A percentile compares a stretch with the other conserved stretches of the same genome.
phyloP scores from a whole-genome alignment of 92 coral and sea anemone species.

The Porites cylindrica region DNA sequence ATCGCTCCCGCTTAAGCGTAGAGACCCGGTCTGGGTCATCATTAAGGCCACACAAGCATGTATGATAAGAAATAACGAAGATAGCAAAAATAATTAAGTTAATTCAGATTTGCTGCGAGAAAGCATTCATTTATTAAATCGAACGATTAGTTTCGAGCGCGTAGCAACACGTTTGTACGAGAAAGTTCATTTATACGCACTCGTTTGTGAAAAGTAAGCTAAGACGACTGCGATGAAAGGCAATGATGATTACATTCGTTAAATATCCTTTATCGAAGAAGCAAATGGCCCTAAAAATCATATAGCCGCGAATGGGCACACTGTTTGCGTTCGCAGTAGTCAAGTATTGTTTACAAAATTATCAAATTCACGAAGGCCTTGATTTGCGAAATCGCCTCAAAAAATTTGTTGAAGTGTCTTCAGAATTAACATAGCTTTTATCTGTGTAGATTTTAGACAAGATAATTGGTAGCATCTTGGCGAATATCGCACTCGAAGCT shows the following conservation, averaged over 20 bases:
- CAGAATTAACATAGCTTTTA: background rate
- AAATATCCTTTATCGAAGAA: slow-evolving; percentile 22
- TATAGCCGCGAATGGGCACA: slow-evolving; percentile 42
- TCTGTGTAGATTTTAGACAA: background rate
- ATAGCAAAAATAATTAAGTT: slow-evolving; percentile 19
- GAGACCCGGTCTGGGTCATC: background rate
- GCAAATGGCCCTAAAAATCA: slow-evolving; percentile 12
- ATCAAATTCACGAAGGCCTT: slow-evolving; percentile 7
- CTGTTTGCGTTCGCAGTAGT: slow-evolving; percentile 50
- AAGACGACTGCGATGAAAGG: background rate
- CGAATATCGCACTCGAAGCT: background rate
- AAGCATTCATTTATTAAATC: background rate
- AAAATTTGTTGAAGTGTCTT: background rate
- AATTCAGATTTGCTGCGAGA: slow-evolving; percentile 20
- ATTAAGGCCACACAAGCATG: slow-evolving; percentile 3
- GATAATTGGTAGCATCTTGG: background rate
- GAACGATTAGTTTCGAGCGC: background rate
- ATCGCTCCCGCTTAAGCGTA: background rate
- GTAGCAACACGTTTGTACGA: slow-evolving; percentile 17
- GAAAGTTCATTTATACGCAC: background rate
- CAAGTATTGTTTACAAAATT: slow-evolving; percentile 60
- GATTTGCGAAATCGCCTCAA: background rate
- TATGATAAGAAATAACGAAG: background rate
- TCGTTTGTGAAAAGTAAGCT: too few species aligned
- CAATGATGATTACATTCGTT: slow-evolving; percentile 28